Evolutionary conservation across 1,140 invertebrate genomes (phyloP), one percentile per base, ranked within the genome.

Genomic region (Lepidurus couesii): DNA sequence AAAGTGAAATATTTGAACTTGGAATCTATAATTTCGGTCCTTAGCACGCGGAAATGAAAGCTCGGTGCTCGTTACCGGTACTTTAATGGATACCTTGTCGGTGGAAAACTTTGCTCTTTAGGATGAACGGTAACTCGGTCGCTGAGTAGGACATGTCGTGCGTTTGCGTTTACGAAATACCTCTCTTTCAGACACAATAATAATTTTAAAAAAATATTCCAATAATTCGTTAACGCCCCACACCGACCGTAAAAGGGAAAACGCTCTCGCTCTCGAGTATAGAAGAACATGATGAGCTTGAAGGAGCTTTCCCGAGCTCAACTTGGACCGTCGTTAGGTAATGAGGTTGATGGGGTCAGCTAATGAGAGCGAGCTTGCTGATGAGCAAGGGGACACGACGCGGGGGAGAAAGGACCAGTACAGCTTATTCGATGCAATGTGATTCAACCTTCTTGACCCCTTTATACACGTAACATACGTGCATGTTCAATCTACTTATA

Each of bases 401-500:
- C 53, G 53, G 53, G 45, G 53, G 53, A 65, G 53, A 16, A 65
- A 34, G 4, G 53, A 65, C 53, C 53, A 21, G 53, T 65, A 65
- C 53, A 65, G 53, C 53, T 65, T 65, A 65, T 65, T 65, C 53
- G 53, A 16, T 16, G 53, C 53, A 65, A 65, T 65, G 53, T 65
- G 53, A 65, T 65, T 65, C 53, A 21, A 65, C 53, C 53, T 65
- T 21, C 53, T 65, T 65, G 53, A 65, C 53, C 53, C 53, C 53
- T 65, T 65, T 65, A 65, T 65, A 65, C 8, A 65, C 16, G 53
- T 65, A 65, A 21, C 53, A 65, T 65, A 65, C 53, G 53, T 65
- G 53, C 53, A 65, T 65, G 53, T 65, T 65, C 53, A 65, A 65
- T 65, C 53, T 65, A 65, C 53, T 65, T 65, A 65, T 65, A 65